These are phyloP conservation scores for Amia ocellicauda DNA, from an alignment of 2,113 vertebrate genomes.

Conservation along the genomic window DNA sequence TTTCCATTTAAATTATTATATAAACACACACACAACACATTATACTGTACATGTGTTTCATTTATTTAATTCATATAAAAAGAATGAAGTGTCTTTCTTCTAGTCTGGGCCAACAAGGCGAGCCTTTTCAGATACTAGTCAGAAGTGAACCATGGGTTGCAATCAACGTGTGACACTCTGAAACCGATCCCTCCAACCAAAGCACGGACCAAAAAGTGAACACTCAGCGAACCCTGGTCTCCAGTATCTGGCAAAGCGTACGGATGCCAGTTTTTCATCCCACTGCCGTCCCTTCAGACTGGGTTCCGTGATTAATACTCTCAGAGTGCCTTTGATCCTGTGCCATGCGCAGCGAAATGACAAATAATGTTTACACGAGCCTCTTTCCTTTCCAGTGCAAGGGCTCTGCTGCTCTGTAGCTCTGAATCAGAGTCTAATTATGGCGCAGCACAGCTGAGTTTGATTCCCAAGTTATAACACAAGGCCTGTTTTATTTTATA, in stretches of 20 bases:
- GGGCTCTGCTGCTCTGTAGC: constrained; percentile 8
- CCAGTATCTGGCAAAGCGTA: neutral
- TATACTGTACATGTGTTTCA: too few species aligned
- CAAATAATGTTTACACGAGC: constrained; percentile 35
- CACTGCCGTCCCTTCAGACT: constrained; percentile 6
- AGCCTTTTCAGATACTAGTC: neutral
- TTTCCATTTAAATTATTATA: too few species aligned
- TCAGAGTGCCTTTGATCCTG: constrained; percentile 29
- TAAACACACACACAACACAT: too few species aligned
- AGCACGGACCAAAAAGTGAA: neutral
- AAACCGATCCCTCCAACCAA: neutral
- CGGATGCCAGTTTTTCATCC: constrained; percentile 3
- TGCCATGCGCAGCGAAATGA: constrained; percentile 20
- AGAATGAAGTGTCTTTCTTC: too few species aligned
- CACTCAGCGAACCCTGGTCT: neutral
- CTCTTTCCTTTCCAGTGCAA: constrained; percentile 13
- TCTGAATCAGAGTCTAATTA: constrained; percentile 15
- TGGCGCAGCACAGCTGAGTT: constrained; percentile 29
- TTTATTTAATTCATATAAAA: too few species aligned
- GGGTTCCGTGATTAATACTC: constrained; percentile 23
- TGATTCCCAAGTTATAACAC: constrained; percentile 24
- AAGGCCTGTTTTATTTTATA: constrained; percentile 29
- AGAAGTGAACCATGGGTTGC: neutral
- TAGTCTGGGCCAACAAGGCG: too few species aligned
- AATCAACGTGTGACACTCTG: constrained; percentile 9